Evolutionary conservation across 1,140 invertebrate genomes (phyloP).

Genomic region (Drosophila orosa): DNA sequence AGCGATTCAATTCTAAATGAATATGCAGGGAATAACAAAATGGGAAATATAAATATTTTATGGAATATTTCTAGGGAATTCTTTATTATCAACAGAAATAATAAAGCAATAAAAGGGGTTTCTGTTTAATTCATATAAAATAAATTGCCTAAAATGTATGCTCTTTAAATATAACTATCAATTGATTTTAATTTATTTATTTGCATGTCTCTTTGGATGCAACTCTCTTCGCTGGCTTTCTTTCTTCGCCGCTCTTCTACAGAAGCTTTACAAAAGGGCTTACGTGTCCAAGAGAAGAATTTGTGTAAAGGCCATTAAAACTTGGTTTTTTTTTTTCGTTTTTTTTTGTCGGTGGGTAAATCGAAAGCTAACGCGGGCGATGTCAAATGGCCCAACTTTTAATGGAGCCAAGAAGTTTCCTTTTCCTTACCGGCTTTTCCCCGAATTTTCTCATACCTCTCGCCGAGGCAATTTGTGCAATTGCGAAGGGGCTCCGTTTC

Average conservation of each 20-base stretch:
- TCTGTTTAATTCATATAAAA: background rate
- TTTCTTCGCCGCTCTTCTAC: background rate
- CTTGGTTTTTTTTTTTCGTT: constrained; percentile 14
- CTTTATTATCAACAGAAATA: background rate
- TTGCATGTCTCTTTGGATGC: constrained; percentile 1
- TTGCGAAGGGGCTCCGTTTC: constrained; percentile 15
- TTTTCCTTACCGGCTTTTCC: constrained; percentile 23
- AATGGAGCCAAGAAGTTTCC: constrained; percentile 50
- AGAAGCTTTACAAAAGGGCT: constrained; percentile 35
- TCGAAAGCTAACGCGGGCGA: constrained; percentile 17
- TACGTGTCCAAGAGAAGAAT: constrained; percentile 44
- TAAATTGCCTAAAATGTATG: background rate
- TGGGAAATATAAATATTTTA: background rate
- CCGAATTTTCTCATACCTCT: constrained; percentile 12
- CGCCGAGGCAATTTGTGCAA: constrained; percentile 45
- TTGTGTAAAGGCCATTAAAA: constrained; percentile 42
- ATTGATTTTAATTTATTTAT: constrained; percentile 6
- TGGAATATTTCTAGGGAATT: background rate
- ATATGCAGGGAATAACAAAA: background rate
- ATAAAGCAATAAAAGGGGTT: background rate
- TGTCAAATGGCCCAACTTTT: constrained; percentile 52
- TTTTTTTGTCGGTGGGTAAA: constrained; percentile 1
- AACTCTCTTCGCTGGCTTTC: constrained; percentile 1
- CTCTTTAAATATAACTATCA: background rate
- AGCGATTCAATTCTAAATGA: background rate